Evolutionary conservation across 2,113 vertebrate genomes (phyloP).

Genomic region (Beaufortia kweichowensis): DNA sequence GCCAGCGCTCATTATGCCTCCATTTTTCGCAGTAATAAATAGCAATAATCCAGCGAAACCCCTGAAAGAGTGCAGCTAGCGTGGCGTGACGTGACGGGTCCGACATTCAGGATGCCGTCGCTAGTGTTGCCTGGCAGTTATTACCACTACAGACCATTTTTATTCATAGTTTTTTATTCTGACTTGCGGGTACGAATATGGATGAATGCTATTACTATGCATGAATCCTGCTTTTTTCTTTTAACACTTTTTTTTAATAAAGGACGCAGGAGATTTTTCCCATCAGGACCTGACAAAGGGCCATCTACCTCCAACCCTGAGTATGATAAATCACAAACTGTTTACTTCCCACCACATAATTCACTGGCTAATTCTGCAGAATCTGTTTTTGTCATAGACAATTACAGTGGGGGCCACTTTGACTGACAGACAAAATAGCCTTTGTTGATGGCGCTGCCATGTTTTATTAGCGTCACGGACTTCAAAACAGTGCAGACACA

Average conservation of each 20-base stretch:
- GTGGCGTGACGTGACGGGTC: constrained; percentile 70
- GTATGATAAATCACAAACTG: constrained; percentile 81
- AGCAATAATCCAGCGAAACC: constrained; percentile 72
- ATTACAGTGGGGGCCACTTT: constrained; percentile 73
- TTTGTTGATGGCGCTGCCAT: constrained; percentile 83
- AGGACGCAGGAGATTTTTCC: constrained; percentile 64
- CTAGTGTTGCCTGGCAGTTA: constrained; percentile 68
- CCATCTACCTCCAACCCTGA: constrained; percentile 72
- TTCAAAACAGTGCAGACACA: constrained; percentile 76
- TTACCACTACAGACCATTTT: constrained; percentile 74
- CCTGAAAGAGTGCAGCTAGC: constrained; percentile 66
- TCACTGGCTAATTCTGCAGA: constrained; percentile 79
- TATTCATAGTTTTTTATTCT: constrained; percentile 75
- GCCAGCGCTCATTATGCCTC: constrained; percentile 65
- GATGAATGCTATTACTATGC: constrained; percentile 80
- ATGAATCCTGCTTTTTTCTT: constrained; percentile 62
- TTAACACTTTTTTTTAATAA: constrained; percentile 48
- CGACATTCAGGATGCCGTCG: constrained; percentile 63
- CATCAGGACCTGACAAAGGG: constrained; percentile 74
- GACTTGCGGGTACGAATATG: constrained; percentile 75
- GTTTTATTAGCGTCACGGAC: constrained; percentile 76
- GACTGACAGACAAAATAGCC: constrained; percentile 82
- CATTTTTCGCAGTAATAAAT: constrained; percentile 77
- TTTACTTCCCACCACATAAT: constrained; percentile 75
- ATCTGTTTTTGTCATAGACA: constrained; percentile 82